phyloP scores from a whole-genome alignment of 2,113 vertebrate genomes.

The Dryoscopus gambensis region DNA sequence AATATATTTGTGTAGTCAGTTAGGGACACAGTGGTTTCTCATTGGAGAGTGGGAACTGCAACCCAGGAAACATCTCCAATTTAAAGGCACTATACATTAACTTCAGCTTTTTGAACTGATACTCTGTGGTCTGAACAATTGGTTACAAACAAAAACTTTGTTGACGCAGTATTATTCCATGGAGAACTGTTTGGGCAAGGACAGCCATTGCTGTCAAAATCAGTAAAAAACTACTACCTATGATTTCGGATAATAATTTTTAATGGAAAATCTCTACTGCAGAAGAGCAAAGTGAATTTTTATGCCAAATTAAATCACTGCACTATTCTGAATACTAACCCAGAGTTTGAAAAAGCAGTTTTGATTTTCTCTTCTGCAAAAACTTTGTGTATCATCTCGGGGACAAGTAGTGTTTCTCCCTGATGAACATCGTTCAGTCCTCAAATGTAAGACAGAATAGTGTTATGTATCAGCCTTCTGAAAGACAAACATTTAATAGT shows the following conservation, averaged over 20 bases:
- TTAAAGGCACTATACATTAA: background rate
- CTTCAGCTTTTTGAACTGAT: background rate
- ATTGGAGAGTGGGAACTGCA: background rate
- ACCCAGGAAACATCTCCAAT: background rate
- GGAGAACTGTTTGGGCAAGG: background rate
- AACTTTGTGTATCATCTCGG: background rate
- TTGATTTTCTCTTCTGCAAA: background rate
- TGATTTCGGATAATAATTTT: background rate
- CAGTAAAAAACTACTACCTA: background rate
- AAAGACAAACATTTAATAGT: background rate
- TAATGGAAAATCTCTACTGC: background rate
- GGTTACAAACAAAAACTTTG: background rate
- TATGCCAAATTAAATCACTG: background rate
- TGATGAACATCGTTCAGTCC: background rate
- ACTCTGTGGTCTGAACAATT: background rate
- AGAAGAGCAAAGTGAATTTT: background rate
- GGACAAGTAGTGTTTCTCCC: background rate
- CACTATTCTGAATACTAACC: background rate
- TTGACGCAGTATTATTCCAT: background rate
- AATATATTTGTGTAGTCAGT: background rate
- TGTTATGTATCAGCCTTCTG: background rate
- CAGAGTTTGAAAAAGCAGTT: background rate
- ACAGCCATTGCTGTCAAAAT: background rate
- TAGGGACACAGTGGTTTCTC: background rate
- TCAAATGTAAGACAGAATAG: background rate